Base-by-base conservation (phyloP, 2,797 vertebrate species). In the Scyliorhinus canicula region DNA sequence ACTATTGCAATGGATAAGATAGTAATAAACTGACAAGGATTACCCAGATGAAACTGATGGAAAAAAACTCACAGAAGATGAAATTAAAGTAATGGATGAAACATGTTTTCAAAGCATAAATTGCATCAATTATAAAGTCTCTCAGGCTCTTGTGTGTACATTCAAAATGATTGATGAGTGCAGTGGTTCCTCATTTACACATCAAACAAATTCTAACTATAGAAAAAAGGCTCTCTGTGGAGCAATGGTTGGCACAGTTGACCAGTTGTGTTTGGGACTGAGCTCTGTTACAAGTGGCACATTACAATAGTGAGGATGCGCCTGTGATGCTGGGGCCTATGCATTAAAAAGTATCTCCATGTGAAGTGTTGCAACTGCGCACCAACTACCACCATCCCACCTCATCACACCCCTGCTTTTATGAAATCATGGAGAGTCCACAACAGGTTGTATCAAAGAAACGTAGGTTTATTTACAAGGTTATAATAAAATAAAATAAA, bases 61-160 rank as follows among this genome's bases (percentile, higher is more conserved):
- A n/a, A 26, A 90, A 9, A 65, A 91, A 2, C 5, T 65, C 28
- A 57, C 35, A 19, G 40, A 0, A n/a, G 57, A 90, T n/a, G 57
- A 63, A 91, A 40, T 63, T 63, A 91, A 91, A 26, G 60, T 91
- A 91, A 91, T 63, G 57, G 57, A 91, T 91, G 57, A 63, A 44
- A 63, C 14, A 35, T 63, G 21, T 60, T 44, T 91, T 91, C 40
- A 40, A 91, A 65, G 21, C 26, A 12, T 65, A 91, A 91, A 91
- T 44, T n/a, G n/a, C 21, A 91, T 65, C 57, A 65, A 12, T 63
- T 40, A 21, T 26, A 63, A 65, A 11, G 60, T 91, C 40, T 91
- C 88, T 40, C n/a, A 26, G 57, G n/a, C 60, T 91, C 21, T 63
- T 91, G 11, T 91, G 88, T 2, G 3, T 44, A 91, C n/a, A 44